Percentiles rank a stretch among this genome's conserved stretches.
phyloP scores from a whole-genome alignment of 2,113 vertebrate species.

The Stictonetta naevosa region DNA sequence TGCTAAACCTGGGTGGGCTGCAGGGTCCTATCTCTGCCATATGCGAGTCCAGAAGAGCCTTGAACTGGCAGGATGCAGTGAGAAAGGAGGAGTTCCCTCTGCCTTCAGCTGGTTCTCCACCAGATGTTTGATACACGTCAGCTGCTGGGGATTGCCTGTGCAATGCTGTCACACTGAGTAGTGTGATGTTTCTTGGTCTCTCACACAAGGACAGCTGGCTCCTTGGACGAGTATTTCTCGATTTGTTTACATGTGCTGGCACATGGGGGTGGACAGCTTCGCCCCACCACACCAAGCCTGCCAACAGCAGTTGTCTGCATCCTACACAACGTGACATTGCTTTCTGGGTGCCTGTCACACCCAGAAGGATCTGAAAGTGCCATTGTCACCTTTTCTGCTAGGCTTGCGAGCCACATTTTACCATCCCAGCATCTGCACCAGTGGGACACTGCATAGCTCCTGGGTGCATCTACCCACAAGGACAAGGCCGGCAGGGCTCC shows the following conservation, averaged over 20 bases:
- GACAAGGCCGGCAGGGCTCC: background rate
- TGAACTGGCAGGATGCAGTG: background rate
- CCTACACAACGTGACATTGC: background rate
- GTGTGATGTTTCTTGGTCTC: background rate
- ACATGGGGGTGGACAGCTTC: background rate
- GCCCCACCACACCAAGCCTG: background rate
- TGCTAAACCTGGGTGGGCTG: background rate
- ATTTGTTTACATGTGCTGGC: background rate
- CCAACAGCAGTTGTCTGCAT: background rate
- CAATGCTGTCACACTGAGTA: background rate
- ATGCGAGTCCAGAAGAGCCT: background rate
- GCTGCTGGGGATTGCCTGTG: background rate
- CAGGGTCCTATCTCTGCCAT: background rate
- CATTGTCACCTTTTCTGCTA: background rate
- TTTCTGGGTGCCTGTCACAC: background rate
- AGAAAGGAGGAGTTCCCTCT: background rate
- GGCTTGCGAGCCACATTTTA: background rate
- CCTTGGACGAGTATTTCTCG: background rate
- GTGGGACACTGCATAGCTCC: background rate
- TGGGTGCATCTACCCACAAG: background rate
- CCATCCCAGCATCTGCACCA: background rate
- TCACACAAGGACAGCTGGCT: background rate
- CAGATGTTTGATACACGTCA: accelerated
- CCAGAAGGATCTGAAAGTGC: background rate
- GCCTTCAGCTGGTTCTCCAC: accelerated